Base-by-base conservation (phyloP, 2,113 vertebrate species). In the Phalacrocorax aristotelis region DNA sequence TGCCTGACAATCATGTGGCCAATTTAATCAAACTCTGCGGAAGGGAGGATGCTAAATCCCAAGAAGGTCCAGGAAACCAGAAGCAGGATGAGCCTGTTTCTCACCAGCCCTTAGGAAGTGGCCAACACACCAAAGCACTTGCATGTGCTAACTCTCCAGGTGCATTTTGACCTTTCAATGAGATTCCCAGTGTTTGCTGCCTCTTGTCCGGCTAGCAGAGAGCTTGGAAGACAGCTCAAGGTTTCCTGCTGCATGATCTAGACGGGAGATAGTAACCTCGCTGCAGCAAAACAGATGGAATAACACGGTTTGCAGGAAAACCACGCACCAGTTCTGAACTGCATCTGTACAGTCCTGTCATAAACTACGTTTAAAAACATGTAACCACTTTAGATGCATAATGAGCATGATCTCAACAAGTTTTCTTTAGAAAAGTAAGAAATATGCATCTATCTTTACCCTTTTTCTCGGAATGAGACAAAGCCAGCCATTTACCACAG, bases 31-130 rank as follows among this genome's bases (percentile, higher is more conserved):
- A 81, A 51, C 26, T 38, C 57, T 57, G 8, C 0, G 0, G 76
- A 81, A 83, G 30, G n/a, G 17, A 84, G 32, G 11, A 60, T 42
- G 18, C 26, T 13, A 66, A 76, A 77, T 11, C 14, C 26, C 26
- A 62, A 21, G 27, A 74, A 55, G 14, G 11, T 78, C 13, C 89
- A 91, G 89, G 77, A 96, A 96, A 84, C n/a, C 32, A 70, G 49
- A 75, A 11, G 8, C 18, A 14, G 22, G 60, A 77, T 3, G 1
- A 93, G 26, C 40, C 42, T 11, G 1, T 74, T 76, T 32, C 40
- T 76, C 58, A 40, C 15, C 42, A 49, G 15, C 2, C 38, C 12
- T 1, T 4, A 22, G 9, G 64, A 95, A 95, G 51, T 2, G 2
- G 66, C 13, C 46, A 65, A 13, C 2, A 3, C 30, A 42, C 11